phyloP scores from a whole-genome alignment of 2,113 vertebrate genomes.

The Dicrurus megarhynchus region DNA sequence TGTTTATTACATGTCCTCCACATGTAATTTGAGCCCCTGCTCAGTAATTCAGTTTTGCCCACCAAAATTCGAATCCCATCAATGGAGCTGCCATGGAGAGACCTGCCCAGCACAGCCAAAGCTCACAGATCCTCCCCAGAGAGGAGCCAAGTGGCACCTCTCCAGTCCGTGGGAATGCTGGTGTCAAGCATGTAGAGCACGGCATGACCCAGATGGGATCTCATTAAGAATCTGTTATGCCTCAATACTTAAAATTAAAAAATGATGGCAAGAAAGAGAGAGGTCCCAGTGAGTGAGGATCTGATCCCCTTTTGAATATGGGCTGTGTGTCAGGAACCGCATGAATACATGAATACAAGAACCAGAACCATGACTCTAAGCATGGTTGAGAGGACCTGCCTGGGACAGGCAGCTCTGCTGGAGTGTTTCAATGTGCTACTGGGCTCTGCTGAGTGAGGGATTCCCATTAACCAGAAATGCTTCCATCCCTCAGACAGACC shows the following conservation, averaged over 20 bases:
- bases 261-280: neutral
- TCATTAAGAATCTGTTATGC: neutral
- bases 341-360: neutral
- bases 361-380: neutral
- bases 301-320: neutral
- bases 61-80: neutral
- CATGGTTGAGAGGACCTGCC: neutral
- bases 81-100: neutral
- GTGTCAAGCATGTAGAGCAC: neutral
- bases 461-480: neutral
- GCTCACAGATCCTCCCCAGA: neutral
- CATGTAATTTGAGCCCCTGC: neutral
- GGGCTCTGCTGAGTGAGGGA: neutral
- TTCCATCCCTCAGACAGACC: neutral
- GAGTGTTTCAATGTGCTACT: neutral
- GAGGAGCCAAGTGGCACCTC: neutral
- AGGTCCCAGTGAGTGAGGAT: neutral
- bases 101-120: neutral
- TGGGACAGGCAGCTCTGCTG: fast-evolving
- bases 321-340: neutral
- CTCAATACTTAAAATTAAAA: neutral
- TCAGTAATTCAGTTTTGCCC: neutral
- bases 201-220: neutral
- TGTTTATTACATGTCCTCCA: neutral
- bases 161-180: neutral